Percentiles rank a stretch among this genome's conserved stretches.
Conservation (phyloP, 2,888 invertebrate species). For the Seladonia tumulorum region DNA sequence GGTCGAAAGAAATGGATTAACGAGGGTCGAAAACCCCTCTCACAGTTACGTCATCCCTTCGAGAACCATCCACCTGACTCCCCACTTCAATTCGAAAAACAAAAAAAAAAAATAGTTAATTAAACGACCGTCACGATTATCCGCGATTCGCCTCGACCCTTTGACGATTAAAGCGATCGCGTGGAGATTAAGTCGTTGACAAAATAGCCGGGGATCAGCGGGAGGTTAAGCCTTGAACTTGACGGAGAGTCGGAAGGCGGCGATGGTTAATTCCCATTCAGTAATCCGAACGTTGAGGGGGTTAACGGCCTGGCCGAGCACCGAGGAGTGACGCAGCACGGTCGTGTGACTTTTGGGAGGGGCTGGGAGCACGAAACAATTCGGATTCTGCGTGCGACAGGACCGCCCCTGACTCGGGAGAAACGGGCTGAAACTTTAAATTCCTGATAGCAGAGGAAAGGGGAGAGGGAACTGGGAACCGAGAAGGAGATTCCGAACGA, state of each 20-base stretch:
- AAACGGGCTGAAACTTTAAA: background rate
- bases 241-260: slow-evolving; percentile 26
- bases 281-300: slow-evolving; percentile 35
- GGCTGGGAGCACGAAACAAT: background rate
- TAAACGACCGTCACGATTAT: background rate
- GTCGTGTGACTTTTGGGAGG: slow-evolving; percentile 40
- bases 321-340: background rate
- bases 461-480: background rate
- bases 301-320: slow-evolving; percentile 45
- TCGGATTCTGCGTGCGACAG: background rate
- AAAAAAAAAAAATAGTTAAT: background rate
- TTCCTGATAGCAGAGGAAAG: background rate
- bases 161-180: background rate
- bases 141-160: background rate
- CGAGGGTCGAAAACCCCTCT: background rate
- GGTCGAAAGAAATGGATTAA: slow-evolving; percentile 23
- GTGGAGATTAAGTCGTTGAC: background rate
- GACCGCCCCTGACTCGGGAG: background rate
- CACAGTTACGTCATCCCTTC: slow-evolving; percentile 30
- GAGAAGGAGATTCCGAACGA: background rate
- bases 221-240: slow-evolving; percentile 51
- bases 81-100: background rate
- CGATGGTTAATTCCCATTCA: slow-evolving; percentile 41
- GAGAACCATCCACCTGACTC: background rate
- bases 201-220: background rate